Evolutionary conservation across 2,888 invertebrate species (phyloP), one percentile per base, ranked within the genome.

Genomic region (Conistra vaccinii): DNA sequence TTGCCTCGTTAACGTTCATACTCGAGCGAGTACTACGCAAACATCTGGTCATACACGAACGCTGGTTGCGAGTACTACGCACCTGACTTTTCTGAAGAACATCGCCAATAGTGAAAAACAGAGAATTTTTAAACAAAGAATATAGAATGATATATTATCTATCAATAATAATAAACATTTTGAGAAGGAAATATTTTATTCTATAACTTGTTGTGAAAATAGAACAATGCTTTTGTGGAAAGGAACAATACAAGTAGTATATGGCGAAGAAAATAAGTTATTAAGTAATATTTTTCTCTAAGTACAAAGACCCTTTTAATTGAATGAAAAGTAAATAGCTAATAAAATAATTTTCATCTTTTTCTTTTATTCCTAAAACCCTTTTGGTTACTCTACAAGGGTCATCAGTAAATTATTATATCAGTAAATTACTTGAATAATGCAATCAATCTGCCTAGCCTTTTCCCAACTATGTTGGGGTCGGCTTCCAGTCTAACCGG

Each of bases 281-380:
- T 14, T 35, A 12, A 6, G 29, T 55, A 63, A 76, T 57, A 29
- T 57, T 76, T 12, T 2, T n/a, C 20, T 67, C 32, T 29, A 10
- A n/a, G 10, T 42, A 39, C 29, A 66, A 75, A 61, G 14, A 26
- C 45, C 10, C 20, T 76, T 75, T 76, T 17, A 77, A 26, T 76
- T 51, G 4, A n/a, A 32, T 77, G 20, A 51, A 76, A 67, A 57
- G 20, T 9, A 39, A 35, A 9, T 17, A 10, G 26, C 58, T 48
- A 57, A 76, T 57, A 10, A 75, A 66, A 75, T 17, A 66, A 58
- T 29, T 26, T 20, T 20, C 26, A 57, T 58, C n/a, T 32, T 12
- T 51, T 69, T 53, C 26, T 32, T 68, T 67, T 20, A 26, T 42
- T 51, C 17, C 35, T 60, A 2, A 2, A 45, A 45, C 20, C 6